Base-by-base conservation (phyloP, 1,140 invertebrate genomes). In the Saccostrea echinata region DNA sequence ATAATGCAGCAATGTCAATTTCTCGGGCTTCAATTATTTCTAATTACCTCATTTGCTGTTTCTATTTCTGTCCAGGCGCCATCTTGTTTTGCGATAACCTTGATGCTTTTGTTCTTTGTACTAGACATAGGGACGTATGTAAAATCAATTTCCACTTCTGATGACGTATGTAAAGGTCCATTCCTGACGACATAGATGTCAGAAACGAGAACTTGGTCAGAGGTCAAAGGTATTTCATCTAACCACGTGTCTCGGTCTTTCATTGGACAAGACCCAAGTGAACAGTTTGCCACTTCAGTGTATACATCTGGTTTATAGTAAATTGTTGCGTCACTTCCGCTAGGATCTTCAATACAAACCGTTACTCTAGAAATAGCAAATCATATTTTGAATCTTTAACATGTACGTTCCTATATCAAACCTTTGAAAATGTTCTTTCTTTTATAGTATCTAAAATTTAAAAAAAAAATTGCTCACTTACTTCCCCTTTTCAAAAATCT, bases 301-400 rank as follows among this genome's bases (percentile, higher is more conserved):
- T 85, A 85, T 84, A 87, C 51, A n/a, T 89, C 88, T 9, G 88
- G 88, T 82, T 85, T 55, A 51, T 85, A 89, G 76, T 81, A 89
- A 52, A 89, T 53, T 12, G 84, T 68, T 21, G 76, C 86, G 13
- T 89, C 86, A 68, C 80, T 82, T 13, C 84, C 88, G 16, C 43
- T 83, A 12, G 68, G 27, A 27, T 89, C 88, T 1, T 55, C 53
- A 61, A 84, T 84, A 61, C 55, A 84, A 53, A 55, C 68, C 33
- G 68, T 76, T 76, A 76, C 68, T 30, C 68, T 76, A 30, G 13
- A 33, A 76, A 76, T 33, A 30, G 1, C 1, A 16, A 18, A 43
- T 21, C n/a, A 4, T 21, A 61, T n/a, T 61, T 61, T 4, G 18
- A n/a, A n/a, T 61, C 6, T 61, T 61, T 61, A 4, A 61, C 55